These are phyloP conservation scores for Hofmannophila pseudospretella DNA, from an alignment of 2,888 invertebrate species.

Conservation along the genomic window DNA sequence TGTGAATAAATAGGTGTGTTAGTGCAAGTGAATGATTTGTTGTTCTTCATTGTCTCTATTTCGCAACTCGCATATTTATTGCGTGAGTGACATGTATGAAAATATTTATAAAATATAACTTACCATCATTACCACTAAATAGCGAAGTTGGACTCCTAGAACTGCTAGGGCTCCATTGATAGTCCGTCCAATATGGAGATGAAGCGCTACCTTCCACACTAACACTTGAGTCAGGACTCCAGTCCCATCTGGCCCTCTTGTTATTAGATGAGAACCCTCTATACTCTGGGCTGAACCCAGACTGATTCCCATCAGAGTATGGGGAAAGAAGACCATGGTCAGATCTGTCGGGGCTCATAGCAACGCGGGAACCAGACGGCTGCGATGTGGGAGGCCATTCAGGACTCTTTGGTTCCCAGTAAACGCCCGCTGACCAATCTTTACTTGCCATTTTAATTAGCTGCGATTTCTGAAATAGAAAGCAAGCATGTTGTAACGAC, in stretches of 20 bases:
- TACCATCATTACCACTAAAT: slow-evolving; percentile 56
- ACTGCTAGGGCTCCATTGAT: slow-evolving; percentile 77
- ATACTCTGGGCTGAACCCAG: slow-evolving; percentile 60
- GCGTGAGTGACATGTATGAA: no score
- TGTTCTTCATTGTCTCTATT: no score
- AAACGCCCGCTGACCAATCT: slow-evolving; percentile 64
- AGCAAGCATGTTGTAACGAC: neutral
- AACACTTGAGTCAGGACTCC: slow-evolving; percentile 65
- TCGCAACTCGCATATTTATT: no score
- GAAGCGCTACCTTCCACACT: slow-evolving; percentile 42
- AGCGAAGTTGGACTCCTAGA: slow-evolving; percentile 71
- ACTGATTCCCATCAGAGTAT: slow-evolving; percentile 55
- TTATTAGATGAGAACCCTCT: slow-evolving; percentile 30
- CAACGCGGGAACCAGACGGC: slow-evolving; percentile 32
- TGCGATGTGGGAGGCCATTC: slow-evolving; percentile 49
- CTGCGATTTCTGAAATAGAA: slow-evolving; percentile 39
- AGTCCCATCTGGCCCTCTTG: slow-evolving; percentile 48
- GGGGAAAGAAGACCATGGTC: slow-evolving; percentile 51
- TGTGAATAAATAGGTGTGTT: no score
- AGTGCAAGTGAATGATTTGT: no score
- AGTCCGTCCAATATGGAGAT: slow-evolving; percentile 58
- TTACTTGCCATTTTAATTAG: slow-evolving; percentile 58
- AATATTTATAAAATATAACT: slow-evolving; percentile 6
- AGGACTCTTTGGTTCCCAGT: slow-evolving; percentile 66
- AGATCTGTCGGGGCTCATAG: slow-evolving; percentile 46